Conservation (phyloP, 2,888 invertebrate genomes). For the Erynnis tages region DNA sequence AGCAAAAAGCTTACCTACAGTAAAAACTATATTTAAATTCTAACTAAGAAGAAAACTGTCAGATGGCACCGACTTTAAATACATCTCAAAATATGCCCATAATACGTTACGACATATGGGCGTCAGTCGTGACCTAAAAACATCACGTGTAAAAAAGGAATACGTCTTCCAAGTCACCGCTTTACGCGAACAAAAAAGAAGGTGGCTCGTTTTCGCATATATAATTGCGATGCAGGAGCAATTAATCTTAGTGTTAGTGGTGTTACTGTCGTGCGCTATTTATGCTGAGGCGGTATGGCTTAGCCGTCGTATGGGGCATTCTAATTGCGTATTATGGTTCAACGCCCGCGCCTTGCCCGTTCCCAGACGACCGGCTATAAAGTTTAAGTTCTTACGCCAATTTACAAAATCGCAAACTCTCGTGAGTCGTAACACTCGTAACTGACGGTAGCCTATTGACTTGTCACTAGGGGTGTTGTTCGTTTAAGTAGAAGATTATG, state of each 20-base stretch:
- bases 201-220: slow-evolving; percentile 32
- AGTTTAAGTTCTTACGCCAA: slow-evolving; percentile 53
- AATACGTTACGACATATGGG: no score
- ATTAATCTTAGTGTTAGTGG: slow-evolving; percentile 60
- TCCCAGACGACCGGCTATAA: slow-evolving; percentile 53
- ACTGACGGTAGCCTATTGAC: slow-evolving; percentile 3
- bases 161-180: not conserved
- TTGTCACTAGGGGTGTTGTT: not conserved
- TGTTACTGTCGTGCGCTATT: slow-evolving; percentile 69
- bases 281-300: slow-evolving; percentile 65
- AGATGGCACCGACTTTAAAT: no score
- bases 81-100: not conserved
- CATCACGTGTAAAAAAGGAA: not conserved
- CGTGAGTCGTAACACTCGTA: not conserved
- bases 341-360: slow-evolving; percentile 60
- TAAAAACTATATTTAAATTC: not conserved
- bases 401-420: slow-evolving; percentile 56
- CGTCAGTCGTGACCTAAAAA: slow-evolving; percentile 13
- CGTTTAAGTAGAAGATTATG: no score
- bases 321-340: slow-evolving; percentile 79
- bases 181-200: slow-evolving; percentile 16
- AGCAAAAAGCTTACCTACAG: no score
- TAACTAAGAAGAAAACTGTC: no score
- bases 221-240: slow-evolving; percentile 54
- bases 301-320: slow-evolving; percentile 74